These are phyloP conservation scores for Microctenopoma lineatum DNA, from an alignment of 2,797 vertebrate species.

Conservation along the genomic window DNA sequence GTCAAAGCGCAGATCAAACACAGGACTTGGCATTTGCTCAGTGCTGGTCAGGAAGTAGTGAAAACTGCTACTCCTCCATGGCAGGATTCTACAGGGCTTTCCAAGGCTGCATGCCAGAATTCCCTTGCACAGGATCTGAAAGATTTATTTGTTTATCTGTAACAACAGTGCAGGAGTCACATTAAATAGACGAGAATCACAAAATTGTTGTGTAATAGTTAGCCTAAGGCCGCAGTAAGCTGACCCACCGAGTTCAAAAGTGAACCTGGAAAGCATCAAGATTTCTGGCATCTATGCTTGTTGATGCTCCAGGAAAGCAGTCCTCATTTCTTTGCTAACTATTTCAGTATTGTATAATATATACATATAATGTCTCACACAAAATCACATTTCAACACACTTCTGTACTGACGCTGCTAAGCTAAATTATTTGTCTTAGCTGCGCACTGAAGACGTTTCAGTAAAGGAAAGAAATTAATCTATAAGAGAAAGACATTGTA, in stretches of 20 bases:
- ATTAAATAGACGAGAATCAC: slow-evolving; percentile 50
- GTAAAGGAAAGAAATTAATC: too few species aligned
- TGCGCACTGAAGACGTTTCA: too few species aligned
- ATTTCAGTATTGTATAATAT: too few species aligned
- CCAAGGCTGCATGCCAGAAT: slow-evolving; percentile 44
- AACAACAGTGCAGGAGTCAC: slow-evolving; percentile 33
- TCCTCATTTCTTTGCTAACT: too few species aligned
- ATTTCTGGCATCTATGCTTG: background rate
- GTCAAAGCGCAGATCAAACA: slow-evolving; percentile 75
- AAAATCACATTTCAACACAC: too few species aligned
- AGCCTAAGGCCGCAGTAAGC: slow-evolving; percentile 5
- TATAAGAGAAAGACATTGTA: too few species aligned
- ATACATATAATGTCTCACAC: too few species aligned
- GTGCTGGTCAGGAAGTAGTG: slow-evolving; percentile 68
- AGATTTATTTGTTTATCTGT: slow-evolving; percentile 51
- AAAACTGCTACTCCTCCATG: slow-evolving; percentile 61
- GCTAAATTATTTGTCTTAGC: too few species aligned
- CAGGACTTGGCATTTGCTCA: slow-evolving; percentile 68
- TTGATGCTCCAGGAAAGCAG: background rate
- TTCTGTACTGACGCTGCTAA: too few species aligned
- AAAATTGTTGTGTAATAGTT: slow-evolving; percentile 33
- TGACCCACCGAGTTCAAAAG: background rate
- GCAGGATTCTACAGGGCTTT: slow-evolving; percentile 52
- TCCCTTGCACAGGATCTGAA: slow-evolving; percentile 43
- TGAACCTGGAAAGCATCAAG: too few species aligned